Evolutionary conservation across 37 sponge, comb jelly and placozoan species (phyloP).

Genomic region (Geodia barretti): DNA sequence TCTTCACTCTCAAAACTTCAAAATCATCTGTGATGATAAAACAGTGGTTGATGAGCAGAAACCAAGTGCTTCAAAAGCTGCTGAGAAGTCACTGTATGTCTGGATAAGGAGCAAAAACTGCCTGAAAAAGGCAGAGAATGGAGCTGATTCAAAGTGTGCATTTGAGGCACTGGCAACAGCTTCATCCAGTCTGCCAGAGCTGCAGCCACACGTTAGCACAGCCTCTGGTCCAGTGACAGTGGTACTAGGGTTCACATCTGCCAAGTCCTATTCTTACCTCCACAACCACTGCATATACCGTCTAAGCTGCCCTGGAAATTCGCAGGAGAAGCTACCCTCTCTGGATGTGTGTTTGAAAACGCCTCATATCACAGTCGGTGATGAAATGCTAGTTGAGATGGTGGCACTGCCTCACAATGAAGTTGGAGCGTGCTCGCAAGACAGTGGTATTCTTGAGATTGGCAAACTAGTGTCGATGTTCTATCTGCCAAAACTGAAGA

Average conservation of each 20-base stretch:
- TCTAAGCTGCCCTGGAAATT: background rate
- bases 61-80: background rate
- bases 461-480: background rate
- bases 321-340: background rate
- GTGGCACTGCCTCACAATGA: background rate
- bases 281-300: conserved; percentile 11
- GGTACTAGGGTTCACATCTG: conserved; percentile 1
- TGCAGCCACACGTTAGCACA: background rate
- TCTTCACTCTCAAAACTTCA: background rate
- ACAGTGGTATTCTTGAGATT: conserved; percentile 1
- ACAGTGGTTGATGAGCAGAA: too few species aligned
- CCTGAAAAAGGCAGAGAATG: background rate
- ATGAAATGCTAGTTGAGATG: background rate
- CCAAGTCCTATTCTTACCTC: conserved; percentile 18
- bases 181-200: background rate
- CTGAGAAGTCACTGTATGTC: background rate
- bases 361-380: background rate
- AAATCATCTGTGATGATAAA: too few species aligned
- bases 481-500: conserved; percentile 1
- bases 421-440: background rate
- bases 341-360: background rate
- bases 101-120: background rate
- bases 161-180: background rate
- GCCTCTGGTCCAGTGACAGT: background rate
- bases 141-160: background rate